These are phyloP conservation scores for Lithophane leautieri DNA, from an alignment of 2,888 invertebrate species.

Conservation along the genomic window DNA sequence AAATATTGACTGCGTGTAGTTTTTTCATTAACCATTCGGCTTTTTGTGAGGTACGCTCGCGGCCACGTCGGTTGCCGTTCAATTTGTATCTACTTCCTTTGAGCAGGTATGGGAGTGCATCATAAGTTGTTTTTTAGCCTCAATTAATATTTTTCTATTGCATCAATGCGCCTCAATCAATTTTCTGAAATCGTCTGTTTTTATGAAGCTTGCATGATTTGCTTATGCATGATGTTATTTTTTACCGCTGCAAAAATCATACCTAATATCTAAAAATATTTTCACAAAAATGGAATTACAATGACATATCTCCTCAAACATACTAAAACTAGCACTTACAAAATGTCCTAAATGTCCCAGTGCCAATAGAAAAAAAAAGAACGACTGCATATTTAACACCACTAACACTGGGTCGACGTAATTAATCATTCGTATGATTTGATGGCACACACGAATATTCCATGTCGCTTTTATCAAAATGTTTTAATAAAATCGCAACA, in stretches of 20 bases:
- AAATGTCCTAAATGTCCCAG: neutral
- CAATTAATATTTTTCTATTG: conserved; percentile 56
- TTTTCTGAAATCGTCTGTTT: conserved; percentile 5
- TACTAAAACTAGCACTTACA: neutral
- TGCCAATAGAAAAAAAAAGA: conserved; percentile 26
- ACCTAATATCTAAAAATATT: neutral
- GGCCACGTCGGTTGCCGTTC: conserved; percentile 76
- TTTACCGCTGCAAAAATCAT: neutral
- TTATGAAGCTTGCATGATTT: conserved; percentile 4
- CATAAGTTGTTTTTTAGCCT: conserved; percentile 54
- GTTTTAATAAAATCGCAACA: conserved; percentile 51
- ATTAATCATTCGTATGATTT: conserved; percentile 55
- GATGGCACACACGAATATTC: conserved; percentile 45
- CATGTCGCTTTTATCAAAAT: conserved; percentile 37
- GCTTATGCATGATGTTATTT: neutral
- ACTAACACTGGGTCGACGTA: conserved; percentile 40
- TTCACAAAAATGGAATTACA: neutral
- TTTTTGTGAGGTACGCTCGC: conserved; percentile 81
- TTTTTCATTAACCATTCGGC: conserved; percentile 88
- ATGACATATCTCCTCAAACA: neutral
- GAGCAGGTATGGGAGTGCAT: conserved; percentile 65
- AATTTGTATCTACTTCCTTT: conserved; percentile 82
- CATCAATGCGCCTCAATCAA: conserved; percentile 27
- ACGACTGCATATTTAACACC: conserved; percentile 43
- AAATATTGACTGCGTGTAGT: conserved; percentile 90